These are phyloP conservation scores for Rhagoletis zephyria DNA, from an alignment of 1,140 invertebrate species.

Conservation along the genomic window DNA sequence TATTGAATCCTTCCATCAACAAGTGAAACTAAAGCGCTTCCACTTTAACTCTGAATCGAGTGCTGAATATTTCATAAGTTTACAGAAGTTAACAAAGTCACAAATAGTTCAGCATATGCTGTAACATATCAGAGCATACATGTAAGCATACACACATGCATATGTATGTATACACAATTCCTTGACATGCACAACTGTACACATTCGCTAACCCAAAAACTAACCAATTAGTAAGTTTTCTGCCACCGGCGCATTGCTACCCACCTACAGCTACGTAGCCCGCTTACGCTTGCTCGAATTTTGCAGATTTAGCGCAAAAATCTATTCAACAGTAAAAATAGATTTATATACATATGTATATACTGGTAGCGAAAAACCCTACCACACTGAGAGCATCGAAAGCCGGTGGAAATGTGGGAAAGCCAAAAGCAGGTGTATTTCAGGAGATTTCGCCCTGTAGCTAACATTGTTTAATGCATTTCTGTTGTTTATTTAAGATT, in stretches of 20 bases:
- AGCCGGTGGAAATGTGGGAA: background rate
- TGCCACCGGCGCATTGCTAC: background rate
- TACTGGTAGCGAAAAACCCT: background rate
- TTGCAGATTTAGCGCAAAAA: conserved; percentile 4
- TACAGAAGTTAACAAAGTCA: background rate
- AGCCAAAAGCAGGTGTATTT: background rate
- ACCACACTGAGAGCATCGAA: background rate
- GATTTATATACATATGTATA: background rate
- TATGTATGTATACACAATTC: too few species aligned
- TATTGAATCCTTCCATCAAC: too few species aligned
- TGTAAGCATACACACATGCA: background rate
- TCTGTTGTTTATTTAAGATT: conserved; percentile 2
- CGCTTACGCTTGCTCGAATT: background rate
- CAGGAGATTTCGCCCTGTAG: background rate
- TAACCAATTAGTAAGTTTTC: conserved; percentile 22
- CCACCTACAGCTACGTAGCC: background rate
- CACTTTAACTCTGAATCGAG: background rate
- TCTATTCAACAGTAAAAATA: too few species aligned
- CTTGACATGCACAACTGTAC: background rate
- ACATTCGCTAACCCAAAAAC: background rate
- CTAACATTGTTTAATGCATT: background rate
- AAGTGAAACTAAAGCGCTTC: background rate
- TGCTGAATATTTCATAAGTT: background rate
- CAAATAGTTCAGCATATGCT: background rate
- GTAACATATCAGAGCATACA: background rate